Base-by-base conservation (phyloP, 2,888 invertebrate genomes). In the Tachystola acroxantha region DNA sequence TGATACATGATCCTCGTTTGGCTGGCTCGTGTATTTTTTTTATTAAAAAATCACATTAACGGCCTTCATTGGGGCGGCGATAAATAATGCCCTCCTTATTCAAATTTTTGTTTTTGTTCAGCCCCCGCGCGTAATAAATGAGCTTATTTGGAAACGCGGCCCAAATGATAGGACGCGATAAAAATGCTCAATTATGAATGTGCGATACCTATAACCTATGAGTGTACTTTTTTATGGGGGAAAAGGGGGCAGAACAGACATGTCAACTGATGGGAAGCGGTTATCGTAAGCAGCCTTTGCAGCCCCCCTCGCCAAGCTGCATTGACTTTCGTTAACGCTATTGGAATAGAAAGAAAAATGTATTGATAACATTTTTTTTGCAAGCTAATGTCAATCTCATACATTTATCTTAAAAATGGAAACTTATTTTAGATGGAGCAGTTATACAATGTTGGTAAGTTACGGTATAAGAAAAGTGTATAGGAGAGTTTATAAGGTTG, bases 1-100 rank as follows among this genome's bases (percentile, higher is more conserved):
- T 86, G 86, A 86, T 86, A 86, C 85, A 86, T 76, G 85, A 79
- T 80, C 78, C 82, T 79, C 82, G 84, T 82, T 82, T 78, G 76
- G 81, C 70, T 67, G 71, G 76, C 59, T 70, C 72, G 76, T 76
- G 73, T 80, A 74, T 50, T 49, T 80, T 73, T 84, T 78, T 80
- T 79, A 76, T 75, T 77, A 80, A 85, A 85, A 85, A 85, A 85
- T 86, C 86, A 85, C 84, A 86, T 86, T 86, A 86, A 84, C 86
- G 78, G 74, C 82, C 81, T 84, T 85, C 85, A 85, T 85, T 85
- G 84, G 86, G 82, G 81, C 82, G 81, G 84, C 69, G 79, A 86
- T 86, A 86, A 86, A 86, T 85, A 84, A 85, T 85, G 84, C 76
- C 65, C 82, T 86, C 84, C 85, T 86, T 86, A 86, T 86, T 85